Base-by-base conservation (phyloP, 2,888 invertebrate species). In the Drosophila cracens region DNA sequence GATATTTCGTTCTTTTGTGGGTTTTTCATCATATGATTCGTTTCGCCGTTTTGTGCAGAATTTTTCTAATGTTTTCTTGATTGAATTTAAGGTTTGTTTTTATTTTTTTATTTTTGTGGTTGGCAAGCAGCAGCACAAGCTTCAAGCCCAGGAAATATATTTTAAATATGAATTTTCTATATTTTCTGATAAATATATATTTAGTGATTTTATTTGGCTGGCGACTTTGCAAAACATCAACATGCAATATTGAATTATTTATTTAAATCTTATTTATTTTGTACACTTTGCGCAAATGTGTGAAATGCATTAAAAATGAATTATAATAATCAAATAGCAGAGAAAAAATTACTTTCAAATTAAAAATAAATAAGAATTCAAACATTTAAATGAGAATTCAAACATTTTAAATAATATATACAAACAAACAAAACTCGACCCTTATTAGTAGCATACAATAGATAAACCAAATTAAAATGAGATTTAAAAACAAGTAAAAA, bases 111-210 rank as follows among this genome's bases (percentile, higher is more conserved):
- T 75, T 71, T 72, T 71, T 38, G 83, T 86, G 87, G 81, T 81
- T 87, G 84, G 89, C 84, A 82, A 81, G 85, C 83, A 86, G 91
- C 90, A 73, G 83, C 83, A 74, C 63, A 90, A 87, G 92, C 90
- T 87, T 76, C 56, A 83, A 81, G 81, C 80, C 77, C 75, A 71
- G 61, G 60, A 71, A 70, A 70, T 82, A 68, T 67, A 51, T 68
- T 68, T 51, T 31, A 48, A 63, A 49, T 31, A 48, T 59, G 58
- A 61, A 63, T 74, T 48, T 25, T 63, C 46, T 68, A 80, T 76
- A 69, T 78, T 82, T 56, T 65, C 21, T 10, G 27, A 49, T 49
- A 49, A 34, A 58, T 60, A 70, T 71, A 78, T 72, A 67, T 76
- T 81, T 52, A 59, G 67, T 46, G 51, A 56, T 38, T 56, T 54